phyloP scores from a whole-genome alignment of 2,113 vertebrate genomes.

The Myxocyprinus asiaticus region DNA sequence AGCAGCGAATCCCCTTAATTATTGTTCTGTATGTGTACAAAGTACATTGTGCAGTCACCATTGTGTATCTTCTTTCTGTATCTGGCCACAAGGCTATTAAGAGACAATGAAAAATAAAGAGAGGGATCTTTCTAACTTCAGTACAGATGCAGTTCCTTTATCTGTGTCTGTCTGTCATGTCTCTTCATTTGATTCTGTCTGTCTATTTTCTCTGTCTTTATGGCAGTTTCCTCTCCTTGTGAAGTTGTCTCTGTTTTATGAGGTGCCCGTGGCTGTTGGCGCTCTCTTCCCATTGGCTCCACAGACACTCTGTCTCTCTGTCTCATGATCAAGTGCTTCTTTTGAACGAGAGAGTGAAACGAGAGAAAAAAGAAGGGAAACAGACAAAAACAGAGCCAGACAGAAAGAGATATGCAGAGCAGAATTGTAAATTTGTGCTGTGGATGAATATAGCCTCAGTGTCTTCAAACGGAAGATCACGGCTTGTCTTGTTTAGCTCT shows the following conservation, averaged over 20 bases:
- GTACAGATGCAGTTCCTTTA: not conserved
- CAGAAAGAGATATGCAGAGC: not conserved
- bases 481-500: not conserved
- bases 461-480: not conserved
- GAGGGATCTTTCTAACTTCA: not conserved
- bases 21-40: too few species aligned
- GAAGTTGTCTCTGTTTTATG: slow-evolving; percentile 25
- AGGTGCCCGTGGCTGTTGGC: slow-evolving; percentile 8
- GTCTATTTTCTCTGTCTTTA: not conserved
- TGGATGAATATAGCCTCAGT: slow-evolving; percentile 17
- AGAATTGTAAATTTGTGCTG: slow-evolving; percentile 12
- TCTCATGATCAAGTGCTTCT: slow-evolving; percentile 50
- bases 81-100: not conserved
- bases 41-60: not conserved
- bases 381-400: slow-evolving; percentile 32
- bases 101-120: too few species aligned
- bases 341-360: slow-evolving; percentile 19
- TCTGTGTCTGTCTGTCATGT: not conserved
- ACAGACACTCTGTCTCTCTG: slow-evolving; percentile 20
- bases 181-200: too few species aligned
- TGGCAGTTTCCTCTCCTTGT: slow-evolving; percentile 24
- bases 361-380: slow-evolving; percentile 30
- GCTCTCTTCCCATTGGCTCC: not conserved
- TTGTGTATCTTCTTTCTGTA: not conserved
- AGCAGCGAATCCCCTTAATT: too few species aligned